Evolutionary conservation across 2,888 invertebrate genomes (phyloP), one percentile per base, ranked within the genome.

Genomic region (Clistopyga incitator): DNA sequence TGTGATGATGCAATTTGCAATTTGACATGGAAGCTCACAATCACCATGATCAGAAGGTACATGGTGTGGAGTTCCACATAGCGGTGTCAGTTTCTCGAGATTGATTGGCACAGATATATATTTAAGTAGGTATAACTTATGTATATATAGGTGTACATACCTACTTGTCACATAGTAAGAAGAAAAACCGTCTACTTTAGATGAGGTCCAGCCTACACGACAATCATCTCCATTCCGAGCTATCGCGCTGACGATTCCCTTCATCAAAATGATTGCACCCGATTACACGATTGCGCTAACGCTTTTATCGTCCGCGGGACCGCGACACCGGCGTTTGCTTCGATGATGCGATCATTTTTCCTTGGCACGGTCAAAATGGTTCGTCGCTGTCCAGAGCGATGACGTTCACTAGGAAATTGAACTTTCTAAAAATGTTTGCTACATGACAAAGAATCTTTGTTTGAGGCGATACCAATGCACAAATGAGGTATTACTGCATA

Each of bases 231-330:
- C 86, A 91, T 91, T 92, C 88, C 83, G 87, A 86, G 87, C 91
- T 90, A 92, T 91, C 91, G 90, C 86, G 89, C 84, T 88, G 90
- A 89, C 91, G 89, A 91, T 92, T 91, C 88, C 88, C 89, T 90
- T 92, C 91, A 92, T 91, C 90, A 91, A 88, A 90, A 92, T 93
- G 91, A 93, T 93, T 92, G 91, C 89, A 84, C 86, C 87, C 89
- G 92, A 92, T 93, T 93, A 91, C 86, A 89, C 90, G 90, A 91
- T 92, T 92, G 90, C 92, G 90, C 92, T 91, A 91, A 88, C 90
- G 88, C 88, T 89, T 83, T 86, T 85, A 86, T 86, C 87, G 87
- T 76, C 88, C 84, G 85, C 83, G 85, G 78, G 71, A 68, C 70
- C 84, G 74, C 78, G 45, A 78, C 45, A 68, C 54, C 79, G 54